Base-by-base conservation (phyloP, 2,888 invertebrate genomes). In the Leptopterna dolabrata region DNA sequence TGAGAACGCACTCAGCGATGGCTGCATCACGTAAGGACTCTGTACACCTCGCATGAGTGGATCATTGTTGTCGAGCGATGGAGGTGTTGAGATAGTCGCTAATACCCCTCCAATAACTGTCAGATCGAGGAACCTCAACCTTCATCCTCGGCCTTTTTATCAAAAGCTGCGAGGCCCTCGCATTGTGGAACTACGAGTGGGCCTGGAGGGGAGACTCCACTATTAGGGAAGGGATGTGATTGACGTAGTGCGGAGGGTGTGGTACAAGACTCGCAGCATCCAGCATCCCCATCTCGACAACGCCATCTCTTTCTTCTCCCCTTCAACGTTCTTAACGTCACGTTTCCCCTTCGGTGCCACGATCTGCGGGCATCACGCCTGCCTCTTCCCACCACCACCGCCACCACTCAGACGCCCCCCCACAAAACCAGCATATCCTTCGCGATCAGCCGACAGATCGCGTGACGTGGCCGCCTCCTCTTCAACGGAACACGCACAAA, bases 51-150 rank as follows among this genome's bases (percentile, higher is more conserved):
- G 16, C n/a, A 6, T 51, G 51, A 51, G 51, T 51, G 51, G 51
- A 51, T 51, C 51, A n/a, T 51, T 51, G 51, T 51, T 51, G 51
- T 51, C 51, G 51, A 51, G 51, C n/a, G 51, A 51, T n/a, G n/a
- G 51, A 51, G 51, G 51, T n/a, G n/a, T 16, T 51, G 51, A 6
- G 51, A 51, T 9, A 76, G 76, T 76, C 76, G 76, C 41, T 76
- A 76, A 76, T 76, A 76, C 41, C 36, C 76, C 41, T 36, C 76
- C 78, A 45, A 78, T 78, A 78, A 78, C 78, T 78, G 78, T 78
- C 78, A 78, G 41, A 73, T 73, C 24, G 70, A 14, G 30, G 55
- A 36, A 73, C 30, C 41, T n/a, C 73, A 19, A 36, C 78, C 76
- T n/a, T 11, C 76, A n/a, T n/a, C 13, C 51, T 16, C 51, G n/a